Evolutionary conservation across 2,797 vertebrate genomes (phyloP), one percentile per base, ranked within the genome.

Genomic region (Oophaga sylvatica): DNA sequence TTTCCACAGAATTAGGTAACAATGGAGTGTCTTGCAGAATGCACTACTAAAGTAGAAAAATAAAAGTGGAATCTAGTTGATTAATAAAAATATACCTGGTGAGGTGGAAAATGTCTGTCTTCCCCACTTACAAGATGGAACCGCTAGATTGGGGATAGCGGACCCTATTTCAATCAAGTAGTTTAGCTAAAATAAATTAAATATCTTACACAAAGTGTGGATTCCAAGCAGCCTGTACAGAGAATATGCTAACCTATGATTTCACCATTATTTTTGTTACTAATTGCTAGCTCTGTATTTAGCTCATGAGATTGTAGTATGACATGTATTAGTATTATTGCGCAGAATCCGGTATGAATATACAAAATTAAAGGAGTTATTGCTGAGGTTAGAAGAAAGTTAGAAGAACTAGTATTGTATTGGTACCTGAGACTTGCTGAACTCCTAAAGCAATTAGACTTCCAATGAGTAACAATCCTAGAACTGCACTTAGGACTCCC

Each of bases 401-500:
- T n/a, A 10, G 20, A 48, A 81, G 35, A 65, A 63, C 62, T 1
- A 5, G 56, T 26, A 81, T 20, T 10, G 3, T 62, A 26, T 62
- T 62, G 35, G 92, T 94, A 99, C 98, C 97, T 95, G 94, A 94
- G 85, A 90, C 94, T 89, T 97, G 95, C 77, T 95, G 95, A 35
- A 98, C 91, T 53, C 96, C 96, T 91, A 99, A 94, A 22, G 95
- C 91, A 86, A 98, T 63, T 0, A 97, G 80, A 29, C 96, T 96
- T 12, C 93, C 91, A n/a, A 96, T 91, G 35, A 99, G 96, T 80
- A 97, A 93, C 86, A 97, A 92, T 20, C 96, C 93, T 81, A 96
- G 90, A 2, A 95, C 92, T 12, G 98, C 15, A 20, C 96, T 92
- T 82, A 97, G 59, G 10, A 93, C 93, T 0, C 94, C 95, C 73